Evolutionary conservation across 1,140 invertebrate species (phyloP), one percentile per base, ranked within the genome.

Genomic region (Campoletis sonorensis): DNA sequence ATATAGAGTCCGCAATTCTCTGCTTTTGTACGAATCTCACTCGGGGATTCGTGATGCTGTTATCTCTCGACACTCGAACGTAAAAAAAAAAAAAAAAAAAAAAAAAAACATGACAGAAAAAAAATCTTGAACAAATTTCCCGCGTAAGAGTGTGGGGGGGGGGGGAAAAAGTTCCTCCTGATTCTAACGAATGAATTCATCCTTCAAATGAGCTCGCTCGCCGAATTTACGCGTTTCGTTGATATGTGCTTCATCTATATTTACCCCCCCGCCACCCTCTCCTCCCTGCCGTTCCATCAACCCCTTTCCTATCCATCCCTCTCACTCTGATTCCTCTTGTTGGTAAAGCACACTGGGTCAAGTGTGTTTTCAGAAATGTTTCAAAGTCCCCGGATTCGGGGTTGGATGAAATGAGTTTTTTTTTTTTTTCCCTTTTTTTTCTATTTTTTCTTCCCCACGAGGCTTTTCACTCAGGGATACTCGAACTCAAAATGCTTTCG

Each of bases 251-350:
- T 61, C 33, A 37, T 68, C 78, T 37, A 61, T 16, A 26, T 68
- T 21, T 79, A 23, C 33, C 73, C 33, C 73, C n/a, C 73, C 8
- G 11, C 33, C 73, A 21, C 10, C 1, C 27, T 23, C 26, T 8
- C n/a, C n/a, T n/a, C n/a, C n/a, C n/a, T n/a, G n/a, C n/a, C n/a
- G n/a, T n/a, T n/a, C n/a, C n/a, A n/a, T n/a, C n/a, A n/a, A n/a
- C n/a, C n/a, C n/a, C n/a, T 18, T 16, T 26, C 54, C 26, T 0
- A 10, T 21, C 71, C 37, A 33, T 30, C 49, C 33, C 78, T 49
- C 64, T 79, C 37, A 49, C 67, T 79, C 64, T 70, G 18, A 58
- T 64, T 79, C 77, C 26, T 58, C 54, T n/a, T n/a, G 61, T 67
- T 27, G 23, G 61, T 23, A 67, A 27, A 67, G 61, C 54, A 67